Percentiles rank a stretch among this genome's conserved stretches.
Conservation (phyloP, 2,113 vertebrate genomes). For the Agapornis roseicollis region DNA sequence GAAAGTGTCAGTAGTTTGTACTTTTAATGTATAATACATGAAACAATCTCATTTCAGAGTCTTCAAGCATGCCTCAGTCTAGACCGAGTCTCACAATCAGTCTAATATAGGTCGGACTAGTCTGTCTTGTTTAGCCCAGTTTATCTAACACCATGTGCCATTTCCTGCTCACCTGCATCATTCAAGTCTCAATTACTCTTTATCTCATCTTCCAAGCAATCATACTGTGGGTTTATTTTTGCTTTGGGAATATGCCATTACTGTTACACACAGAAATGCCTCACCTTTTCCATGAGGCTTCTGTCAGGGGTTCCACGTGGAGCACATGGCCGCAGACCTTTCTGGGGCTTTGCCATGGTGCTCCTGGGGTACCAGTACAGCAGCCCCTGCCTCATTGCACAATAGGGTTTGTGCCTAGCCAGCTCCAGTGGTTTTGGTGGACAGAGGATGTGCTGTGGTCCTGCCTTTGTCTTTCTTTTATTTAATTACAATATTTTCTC, state of each 20-base stretch:
- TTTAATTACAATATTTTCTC: background rate
- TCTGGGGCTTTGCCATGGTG: background rate
- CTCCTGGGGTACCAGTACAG: background rate
- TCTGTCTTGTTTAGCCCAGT: background rate
- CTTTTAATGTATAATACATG: background rate
- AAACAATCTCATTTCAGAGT: background rate
- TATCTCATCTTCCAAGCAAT: background rate
- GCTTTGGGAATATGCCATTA: background rate
- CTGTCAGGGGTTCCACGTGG: background rate
- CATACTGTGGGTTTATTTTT: rapidly evolving
- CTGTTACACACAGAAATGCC: rapidly evolving
- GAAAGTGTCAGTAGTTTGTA: background rate
- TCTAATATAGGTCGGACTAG: background rate
- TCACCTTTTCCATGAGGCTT: background rate
- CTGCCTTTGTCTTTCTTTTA: background rate
- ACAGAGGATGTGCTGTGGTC: background rate
- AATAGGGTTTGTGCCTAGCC: background rate
- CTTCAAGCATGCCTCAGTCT: background rate
- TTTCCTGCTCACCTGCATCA: background rate
- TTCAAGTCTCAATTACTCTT: background rate
- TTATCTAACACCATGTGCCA: background rate
- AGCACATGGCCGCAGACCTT: background rate
- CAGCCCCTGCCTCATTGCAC: background rate
- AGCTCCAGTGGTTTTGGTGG: background rate
- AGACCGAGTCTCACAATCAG: background rate